Conservation (phyloP, 2,888 invertebrate genomes). For the Lasioglossum leucozonium region DNA sequence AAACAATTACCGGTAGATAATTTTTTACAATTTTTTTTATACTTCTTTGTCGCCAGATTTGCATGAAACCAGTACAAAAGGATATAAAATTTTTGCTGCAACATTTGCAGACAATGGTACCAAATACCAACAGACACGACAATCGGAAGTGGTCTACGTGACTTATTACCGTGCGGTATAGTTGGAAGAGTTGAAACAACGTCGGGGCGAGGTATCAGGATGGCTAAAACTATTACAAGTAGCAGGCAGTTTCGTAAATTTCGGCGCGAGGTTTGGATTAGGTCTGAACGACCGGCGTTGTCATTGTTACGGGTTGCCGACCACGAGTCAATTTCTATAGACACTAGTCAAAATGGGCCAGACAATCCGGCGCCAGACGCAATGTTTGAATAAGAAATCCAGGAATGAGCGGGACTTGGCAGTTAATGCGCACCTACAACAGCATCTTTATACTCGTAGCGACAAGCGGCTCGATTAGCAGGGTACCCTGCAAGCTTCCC, state of each 20-base stretch:
- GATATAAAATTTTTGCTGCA: too few species aligned
- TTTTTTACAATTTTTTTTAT: too few species aligned
- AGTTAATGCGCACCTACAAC: not conserved
- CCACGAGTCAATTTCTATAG: not conserved
- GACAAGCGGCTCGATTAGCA: too few species aligned
- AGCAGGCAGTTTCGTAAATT: not conserved
- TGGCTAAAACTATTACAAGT: not conserved
- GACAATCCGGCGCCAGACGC: constrained; percentile 34
- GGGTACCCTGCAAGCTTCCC: not conserved
- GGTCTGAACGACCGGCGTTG: not conserved
- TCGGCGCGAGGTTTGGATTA: not conserved
- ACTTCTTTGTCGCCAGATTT: too few species aligned
- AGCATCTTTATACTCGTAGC: too few species aligned
- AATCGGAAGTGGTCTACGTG: not conserved
- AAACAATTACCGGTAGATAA: too few species aligned
- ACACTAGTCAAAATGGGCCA: not conserved
- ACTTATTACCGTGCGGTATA: not conserved
- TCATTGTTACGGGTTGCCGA: not conserved
- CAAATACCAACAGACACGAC: not conserved
- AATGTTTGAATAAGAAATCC: not conserved
- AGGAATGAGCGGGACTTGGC: not conserved
- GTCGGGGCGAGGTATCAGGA: not conserved
- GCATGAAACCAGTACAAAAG: too few species aligned
- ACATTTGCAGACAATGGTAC: not conserved
- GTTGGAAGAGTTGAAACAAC: not conserved